These are phyloP conservation scores for Pampusana beccarii DNA, from an alignment of 2,113 vertebrate genomes.

Conservation along the genomic window DNA sequence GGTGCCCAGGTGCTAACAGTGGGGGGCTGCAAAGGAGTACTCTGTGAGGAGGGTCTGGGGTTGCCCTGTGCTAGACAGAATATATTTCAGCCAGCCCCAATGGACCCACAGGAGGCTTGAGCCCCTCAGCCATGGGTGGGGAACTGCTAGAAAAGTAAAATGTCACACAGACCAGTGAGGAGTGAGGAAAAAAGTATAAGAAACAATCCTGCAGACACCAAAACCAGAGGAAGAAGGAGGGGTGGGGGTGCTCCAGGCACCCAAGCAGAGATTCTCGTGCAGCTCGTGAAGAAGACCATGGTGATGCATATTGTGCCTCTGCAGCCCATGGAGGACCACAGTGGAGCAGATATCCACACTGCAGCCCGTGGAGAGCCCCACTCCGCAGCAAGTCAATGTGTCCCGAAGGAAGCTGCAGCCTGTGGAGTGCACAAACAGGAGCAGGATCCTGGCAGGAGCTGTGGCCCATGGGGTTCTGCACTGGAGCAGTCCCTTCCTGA, in stretches of 20 bases:
- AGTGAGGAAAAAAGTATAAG: neutral
- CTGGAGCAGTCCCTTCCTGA: too few relatives aligned
- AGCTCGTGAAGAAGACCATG: too few relatives aligned
- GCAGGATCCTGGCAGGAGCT: too few relatives aligned
- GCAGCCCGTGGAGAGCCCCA: rapidly evolving
- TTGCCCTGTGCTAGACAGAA: rapidly evolving
- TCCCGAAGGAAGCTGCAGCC: neutral
- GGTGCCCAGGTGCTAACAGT: neutral
- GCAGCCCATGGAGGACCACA: too few relatives aligned
- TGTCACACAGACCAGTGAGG: rapidly evolving
- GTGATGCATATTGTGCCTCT: too few relatives aligned
- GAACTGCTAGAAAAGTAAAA: neutral
- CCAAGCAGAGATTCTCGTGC: too few relatives aligned
- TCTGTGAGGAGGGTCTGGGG: rapidly evolving
- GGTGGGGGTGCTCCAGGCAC: too few relatives aligned
- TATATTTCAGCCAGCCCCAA: rapidly evolving
- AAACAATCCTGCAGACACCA: neutral
- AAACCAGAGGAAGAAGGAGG: too few relatives aligned
- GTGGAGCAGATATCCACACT: too few relatives aligned
- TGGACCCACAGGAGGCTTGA: rapidly evolving
- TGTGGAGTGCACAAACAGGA: neutral
- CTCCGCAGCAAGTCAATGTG: rapidly evolving
- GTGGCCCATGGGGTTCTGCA: too few relatives aligned
- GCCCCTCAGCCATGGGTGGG: rapidly evolving
- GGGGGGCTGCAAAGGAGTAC: rapidly evolving